Percentiles rank a stretch among this genome's conserved stretches.
Conservation (phyloP, 2,797 vertebrate genomes). For the Holocentrus rufus region DNA sequence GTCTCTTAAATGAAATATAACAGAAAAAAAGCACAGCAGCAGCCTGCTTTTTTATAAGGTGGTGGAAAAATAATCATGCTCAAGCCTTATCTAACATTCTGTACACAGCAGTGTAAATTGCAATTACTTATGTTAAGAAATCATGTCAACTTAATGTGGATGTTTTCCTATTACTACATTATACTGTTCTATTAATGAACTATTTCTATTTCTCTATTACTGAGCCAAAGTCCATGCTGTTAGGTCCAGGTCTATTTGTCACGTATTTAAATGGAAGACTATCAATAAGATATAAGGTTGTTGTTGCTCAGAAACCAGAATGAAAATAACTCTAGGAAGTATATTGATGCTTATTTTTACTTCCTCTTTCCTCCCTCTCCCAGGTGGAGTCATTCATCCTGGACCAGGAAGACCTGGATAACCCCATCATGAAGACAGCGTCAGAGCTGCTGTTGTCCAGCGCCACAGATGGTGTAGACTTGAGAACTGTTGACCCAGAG, state of each 20-base stretch:
- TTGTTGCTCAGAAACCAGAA: conserved; percentile 15
- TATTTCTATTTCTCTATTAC: background rate
- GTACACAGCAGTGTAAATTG: conserved; percentile 23
- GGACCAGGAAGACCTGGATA: conserved; percentile 99
- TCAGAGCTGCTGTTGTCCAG: conserved; percentile 97
- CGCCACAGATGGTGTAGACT: conserved; percentile 94
- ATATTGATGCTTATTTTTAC: background rate
- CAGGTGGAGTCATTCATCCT: conserved; percentile 99
- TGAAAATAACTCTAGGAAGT: background rate
- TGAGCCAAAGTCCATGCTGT: background rate
- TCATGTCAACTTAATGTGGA: background rate
- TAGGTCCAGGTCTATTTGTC: background rate
- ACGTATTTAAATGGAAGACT: background rate
- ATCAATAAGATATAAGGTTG: background rate
- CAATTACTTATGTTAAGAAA: conserved; percentile 14
- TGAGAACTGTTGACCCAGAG: conserved; percentile 98
- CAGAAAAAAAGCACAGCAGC: too few relatives aligned
- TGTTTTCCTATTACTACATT: background rate
- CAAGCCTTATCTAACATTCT: conserved; percentile 10
- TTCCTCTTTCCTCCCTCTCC: conserved; percentile 13
- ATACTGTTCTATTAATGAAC: background rate
- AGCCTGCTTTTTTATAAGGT: conserved; percentile 32
- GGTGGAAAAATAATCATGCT: background rate
- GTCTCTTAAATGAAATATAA: conserved; percentile 41
- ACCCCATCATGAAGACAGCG: conserved; percentile 98